Conservation (phyloP, 2,797 vertebrate species). For the Australoheros facetus region DNA sequence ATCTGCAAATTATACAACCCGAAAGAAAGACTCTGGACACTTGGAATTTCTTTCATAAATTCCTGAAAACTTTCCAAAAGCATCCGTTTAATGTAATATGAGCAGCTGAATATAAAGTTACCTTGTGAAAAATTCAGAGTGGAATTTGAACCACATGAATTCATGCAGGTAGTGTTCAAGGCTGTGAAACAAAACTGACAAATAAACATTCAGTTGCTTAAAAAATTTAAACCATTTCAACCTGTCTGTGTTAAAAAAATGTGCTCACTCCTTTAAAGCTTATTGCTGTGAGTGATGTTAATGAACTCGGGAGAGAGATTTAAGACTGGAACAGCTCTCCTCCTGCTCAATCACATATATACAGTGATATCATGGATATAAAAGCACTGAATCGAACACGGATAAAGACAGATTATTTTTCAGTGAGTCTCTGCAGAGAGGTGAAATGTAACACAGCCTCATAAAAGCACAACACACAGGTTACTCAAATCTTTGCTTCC, state of each 20-base stretch:
- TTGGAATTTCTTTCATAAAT: neutral
- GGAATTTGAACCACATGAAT: neutral
- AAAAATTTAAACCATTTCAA: neutral
- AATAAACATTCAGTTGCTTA: neutral
- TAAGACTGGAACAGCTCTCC: neutral
- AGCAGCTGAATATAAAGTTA: neutral
- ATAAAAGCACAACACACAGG: constrained; percentile 7
- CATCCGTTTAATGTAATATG: neutral
- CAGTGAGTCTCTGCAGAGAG: constrained; percentile 11
- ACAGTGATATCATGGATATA: neutral
- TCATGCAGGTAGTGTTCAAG: neutral
- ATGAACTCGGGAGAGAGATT: neutral
- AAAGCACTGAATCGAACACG: neutral
- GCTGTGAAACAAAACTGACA: neutral
- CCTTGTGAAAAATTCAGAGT: neutral
- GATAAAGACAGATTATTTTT: neutral
- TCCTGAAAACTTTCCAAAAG: too few species aligned
- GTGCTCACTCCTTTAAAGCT: neutral
- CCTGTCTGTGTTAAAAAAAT: neutral
- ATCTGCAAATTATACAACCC: neutral
- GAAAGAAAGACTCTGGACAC: neutral
- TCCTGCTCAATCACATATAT: neutral
- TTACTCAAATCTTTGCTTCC: constrained; percentile 44
- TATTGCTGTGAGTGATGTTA: neutral
- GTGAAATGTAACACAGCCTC: constrained; percentile 27